Conservation (phyloP, 2,888 invertebrate genomes). For the Incurvaria masculella region DNA sequence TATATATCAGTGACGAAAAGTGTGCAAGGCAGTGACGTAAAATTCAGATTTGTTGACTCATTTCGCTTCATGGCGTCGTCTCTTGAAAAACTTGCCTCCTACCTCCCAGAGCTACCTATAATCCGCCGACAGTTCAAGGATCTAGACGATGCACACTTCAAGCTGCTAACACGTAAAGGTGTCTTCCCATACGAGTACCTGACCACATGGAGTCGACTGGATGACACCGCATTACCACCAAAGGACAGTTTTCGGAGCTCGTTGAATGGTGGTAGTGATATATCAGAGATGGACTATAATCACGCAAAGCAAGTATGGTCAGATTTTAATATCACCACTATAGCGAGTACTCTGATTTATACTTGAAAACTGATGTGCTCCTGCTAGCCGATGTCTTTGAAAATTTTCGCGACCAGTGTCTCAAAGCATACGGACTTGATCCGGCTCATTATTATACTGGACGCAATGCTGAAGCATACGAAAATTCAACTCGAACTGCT, state of each 20-base stretch:
- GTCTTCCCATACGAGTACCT: slow-evolving; percentile 17
- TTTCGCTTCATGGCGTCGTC: slow-evolving; percentile 4
- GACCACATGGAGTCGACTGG: slow-evolving; percentile 7
- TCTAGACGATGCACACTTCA: not conserved
- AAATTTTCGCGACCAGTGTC: slow-evolving; percentile 18
- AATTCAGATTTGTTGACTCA: slow-evolving; percentile 8
- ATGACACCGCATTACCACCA: slow-evolving; percentile 12
- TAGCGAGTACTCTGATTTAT: slow-evolving; percentile 20
- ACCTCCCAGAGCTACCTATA: not conserved
- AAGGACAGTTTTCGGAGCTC: slow-evolving; percentile 11
- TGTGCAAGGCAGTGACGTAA: slow-evolving; percentile 1
- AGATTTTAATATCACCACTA: slow-evolving; percentile 12
- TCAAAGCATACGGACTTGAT: slow-evolving; percentile 18
- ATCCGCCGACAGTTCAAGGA: not conserved
- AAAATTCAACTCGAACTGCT: slow-evolving; percentile 15
- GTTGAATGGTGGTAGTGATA: slow-evolving; percentile 8
- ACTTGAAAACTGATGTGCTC: slow-evolving; percentile 17
- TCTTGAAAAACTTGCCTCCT: slow-evolving; percentile 3
- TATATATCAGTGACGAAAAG: not conserved
- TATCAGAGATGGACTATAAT: slow-evolving; percentile 8
- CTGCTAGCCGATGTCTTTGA: slow-evolving; percentile 20
- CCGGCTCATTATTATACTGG: slow-evolving; percentile 17
- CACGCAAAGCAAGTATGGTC: slow-evolving; percentile 16
- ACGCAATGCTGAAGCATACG: slow-evolving; percentile 17
- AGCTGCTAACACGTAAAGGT: slow-evolving; percentile 9